Percentiles rank a stretch among this genome's conserved stretches.
Evolutionary conservation across 2,113 vertebrate genomes (phyloP).

Genomic region (Myrmecobius fasciatus): DNA sequence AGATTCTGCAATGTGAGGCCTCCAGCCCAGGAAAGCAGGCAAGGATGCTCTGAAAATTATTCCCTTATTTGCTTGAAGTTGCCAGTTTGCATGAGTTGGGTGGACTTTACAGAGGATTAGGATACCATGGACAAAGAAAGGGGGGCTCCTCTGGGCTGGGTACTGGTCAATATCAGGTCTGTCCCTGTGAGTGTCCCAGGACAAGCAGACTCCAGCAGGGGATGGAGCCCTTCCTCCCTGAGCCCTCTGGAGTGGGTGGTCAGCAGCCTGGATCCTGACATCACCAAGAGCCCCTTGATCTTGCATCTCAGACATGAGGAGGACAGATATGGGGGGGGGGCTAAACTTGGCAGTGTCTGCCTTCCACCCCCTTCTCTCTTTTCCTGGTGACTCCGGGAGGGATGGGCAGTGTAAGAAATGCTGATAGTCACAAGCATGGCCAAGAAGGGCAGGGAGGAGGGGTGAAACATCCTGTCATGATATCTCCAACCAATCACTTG

Average conservation of each 20-base stretch:
- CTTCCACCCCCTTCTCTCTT: neutral
- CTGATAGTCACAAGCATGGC: no score
- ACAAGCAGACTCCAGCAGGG: neutral
- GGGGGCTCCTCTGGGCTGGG: no score
- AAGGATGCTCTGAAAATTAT: neutral
- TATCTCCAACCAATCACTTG: no score
- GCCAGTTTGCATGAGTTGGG: neutral
- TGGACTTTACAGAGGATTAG: neutral
- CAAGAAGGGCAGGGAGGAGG: no score
- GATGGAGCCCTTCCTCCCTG: neutral
- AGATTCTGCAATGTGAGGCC: neutral
- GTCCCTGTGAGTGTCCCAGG: neutral
- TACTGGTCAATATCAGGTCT: neutral
- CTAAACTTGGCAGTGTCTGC: neutral
- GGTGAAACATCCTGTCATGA: no score
- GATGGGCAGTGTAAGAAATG: no score
- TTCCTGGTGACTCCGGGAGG: neutral
- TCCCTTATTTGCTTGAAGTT: neutral
- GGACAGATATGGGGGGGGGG: no score
- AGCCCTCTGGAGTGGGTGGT: neutral
- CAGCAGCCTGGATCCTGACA: neutral
- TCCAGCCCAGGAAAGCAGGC: neutral
- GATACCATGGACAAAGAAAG: neutral
- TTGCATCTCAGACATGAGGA: neutral
- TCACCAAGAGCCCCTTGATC: neutral